Evolutionary conservation across 2,113 vertebrate species (phyloP).

Genomic region (Scolopax mira): DNA sequence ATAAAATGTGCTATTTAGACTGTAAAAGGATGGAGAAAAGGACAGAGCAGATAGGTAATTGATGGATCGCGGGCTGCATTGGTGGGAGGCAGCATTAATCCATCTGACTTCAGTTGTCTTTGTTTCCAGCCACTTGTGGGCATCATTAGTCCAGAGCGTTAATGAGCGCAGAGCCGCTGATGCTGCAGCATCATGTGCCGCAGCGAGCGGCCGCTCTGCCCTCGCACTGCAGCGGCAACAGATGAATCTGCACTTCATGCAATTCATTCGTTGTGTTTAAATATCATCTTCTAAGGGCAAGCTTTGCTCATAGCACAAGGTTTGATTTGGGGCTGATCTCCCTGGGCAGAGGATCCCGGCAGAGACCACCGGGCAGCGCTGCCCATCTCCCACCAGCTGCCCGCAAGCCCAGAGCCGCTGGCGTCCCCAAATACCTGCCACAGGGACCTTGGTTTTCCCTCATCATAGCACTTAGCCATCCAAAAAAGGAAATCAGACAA

Average conservation of each 20-base stretch:
- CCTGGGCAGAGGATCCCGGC: background rate
- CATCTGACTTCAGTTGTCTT: background rate
- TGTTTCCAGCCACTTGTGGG: slow-evolving; percentile 23
- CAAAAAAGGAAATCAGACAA: background rate
- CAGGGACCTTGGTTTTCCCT: accelerated
- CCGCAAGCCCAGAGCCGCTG: background rate
- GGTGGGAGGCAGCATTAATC: slow-evolving; percentile 27
- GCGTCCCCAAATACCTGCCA: background rate
- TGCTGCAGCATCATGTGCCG: accelerated
- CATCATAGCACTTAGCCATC: background rate
- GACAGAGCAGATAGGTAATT: slow-evolving; percentile 69
- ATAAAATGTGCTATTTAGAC: slow-evolving; percentile 75
- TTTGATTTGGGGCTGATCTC: background rate
- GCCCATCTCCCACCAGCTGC: background rate
- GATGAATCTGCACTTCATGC: slow-evolving; percentile 16
- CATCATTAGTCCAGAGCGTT: background rate
- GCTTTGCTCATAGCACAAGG: background rate
- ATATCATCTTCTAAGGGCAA: background rate
- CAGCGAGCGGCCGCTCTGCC: background rate
- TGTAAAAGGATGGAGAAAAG: slow-evolving; percentile 64
- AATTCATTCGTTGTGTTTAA: slow-evolving; percentile 34
- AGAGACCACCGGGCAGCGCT: background rate
- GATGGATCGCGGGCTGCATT: background rate
- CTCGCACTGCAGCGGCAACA: background rate
- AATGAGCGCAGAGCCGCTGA: background rate